phyloP scores from a whole-genome alignment of 2,113 vertebrate genomes.

The Monarcha castaneiventris region DNA sequence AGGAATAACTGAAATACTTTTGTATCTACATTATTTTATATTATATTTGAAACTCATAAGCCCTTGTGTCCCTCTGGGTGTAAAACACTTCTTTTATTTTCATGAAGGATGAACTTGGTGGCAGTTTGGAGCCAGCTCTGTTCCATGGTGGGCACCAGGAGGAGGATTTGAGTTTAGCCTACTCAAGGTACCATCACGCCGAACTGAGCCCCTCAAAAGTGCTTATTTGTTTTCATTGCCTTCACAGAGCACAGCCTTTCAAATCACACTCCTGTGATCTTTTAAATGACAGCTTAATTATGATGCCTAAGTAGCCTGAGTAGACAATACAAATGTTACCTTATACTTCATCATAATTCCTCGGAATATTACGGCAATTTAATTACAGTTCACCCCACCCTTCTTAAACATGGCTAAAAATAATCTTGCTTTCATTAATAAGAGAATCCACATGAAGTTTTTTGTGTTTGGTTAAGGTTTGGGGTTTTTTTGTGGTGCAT shows the following conservation, averaged over 20 bases:
- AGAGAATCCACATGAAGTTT: background rate
- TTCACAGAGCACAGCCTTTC: background rate
- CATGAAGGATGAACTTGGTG: background rate
- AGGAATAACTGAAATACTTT: background rate
- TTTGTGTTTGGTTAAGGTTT: background rate
- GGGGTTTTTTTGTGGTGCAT: background rate
- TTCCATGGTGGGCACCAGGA: background rate
- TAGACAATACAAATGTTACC: background rate
- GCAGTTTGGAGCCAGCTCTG: fast-evolving
- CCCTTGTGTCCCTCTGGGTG: background rate
- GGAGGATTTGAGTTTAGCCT: background rate
- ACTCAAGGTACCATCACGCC: fast-evolving
- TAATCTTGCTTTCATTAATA: background rate
- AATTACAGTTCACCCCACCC: background rate
- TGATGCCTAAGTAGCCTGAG: background rate
- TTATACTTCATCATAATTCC: background rate
- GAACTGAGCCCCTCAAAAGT: background rate
- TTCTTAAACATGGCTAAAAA: background rate
- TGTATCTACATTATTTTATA: background rate
- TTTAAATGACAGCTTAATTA: constrained; percentile 12
- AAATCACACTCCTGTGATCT: background rate
- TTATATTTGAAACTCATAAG: background rate
- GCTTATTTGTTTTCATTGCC: background rate
- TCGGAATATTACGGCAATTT: background rate
- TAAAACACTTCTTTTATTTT: background rate